Percentiles rank a stretch among this genome's conserved stretches.
phyloP scores from a whole-genome alignment of 2,113 vertebrate genomes.

The Sylvia atricapilla region DNA sequence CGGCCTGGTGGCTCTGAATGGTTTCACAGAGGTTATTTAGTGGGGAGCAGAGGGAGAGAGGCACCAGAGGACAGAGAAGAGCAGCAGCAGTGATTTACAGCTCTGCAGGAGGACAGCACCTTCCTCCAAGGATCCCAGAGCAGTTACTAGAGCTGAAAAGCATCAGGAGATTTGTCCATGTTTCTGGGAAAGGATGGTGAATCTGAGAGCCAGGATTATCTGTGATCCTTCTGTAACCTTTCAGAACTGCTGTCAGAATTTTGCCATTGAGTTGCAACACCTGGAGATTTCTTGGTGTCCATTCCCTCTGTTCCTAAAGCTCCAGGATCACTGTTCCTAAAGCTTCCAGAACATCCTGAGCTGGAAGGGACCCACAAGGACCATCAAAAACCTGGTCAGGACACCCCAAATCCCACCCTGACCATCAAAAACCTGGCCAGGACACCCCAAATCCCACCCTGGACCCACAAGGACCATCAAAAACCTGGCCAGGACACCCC shows the following conservation, averaged over 20 bases:
- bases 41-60: neutral
- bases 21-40: neutral
- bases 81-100: neutral
- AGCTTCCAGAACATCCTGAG: neutral
- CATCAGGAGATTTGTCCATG: neutral
- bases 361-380: neutral
- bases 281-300: neutral
- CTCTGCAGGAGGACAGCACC: neutral
- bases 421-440: neutral
- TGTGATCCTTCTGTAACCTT: neutral
- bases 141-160: neutral
- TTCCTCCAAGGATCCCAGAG: neutral
- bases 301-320: neutral
- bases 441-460: neutral
- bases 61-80: neutral
- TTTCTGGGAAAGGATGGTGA: neutral
- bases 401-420: neutral
- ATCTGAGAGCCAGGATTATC: neutral
- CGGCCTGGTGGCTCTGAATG: neutral
- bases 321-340: neutral
- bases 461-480: neutral
- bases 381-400: neutral
- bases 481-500: neutral
- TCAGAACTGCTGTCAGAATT: neutral
- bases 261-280: fast-evolving